These are phyloP conservation scores for Poeciliopsis paucimaculata DNA, from an alignment of 2,797 vertebrate genomes.

Conservation along the genomic window DNA sequence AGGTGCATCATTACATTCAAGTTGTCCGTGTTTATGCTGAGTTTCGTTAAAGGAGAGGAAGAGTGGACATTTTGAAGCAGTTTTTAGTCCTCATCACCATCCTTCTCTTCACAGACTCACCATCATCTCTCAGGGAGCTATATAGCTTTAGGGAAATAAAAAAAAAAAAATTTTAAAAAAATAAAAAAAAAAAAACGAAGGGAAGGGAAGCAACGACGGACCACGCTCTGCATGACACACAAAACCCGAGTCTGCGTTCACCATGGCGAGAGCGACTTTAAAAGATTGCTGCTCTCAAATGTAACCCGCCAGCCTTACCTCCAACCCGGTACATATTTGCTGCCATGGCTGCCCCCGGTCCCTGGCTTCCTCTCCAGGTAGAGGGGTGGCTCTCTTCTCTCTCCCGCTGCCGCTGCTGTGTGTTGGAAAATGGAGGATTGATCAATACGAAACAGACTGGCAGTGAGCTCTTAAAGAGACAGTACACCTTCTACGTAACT, in stretches of 20 bases:
- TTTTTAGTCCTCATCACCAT: constrained; percentile 71
- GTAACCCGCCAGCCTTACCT: constrained; percentile 74
- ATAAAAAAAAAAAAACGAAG: constrained; percentile 39
- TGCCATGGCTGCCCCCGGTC: constrained; percentile 86
- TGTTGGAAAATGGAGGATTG: constrained; percentile 89
- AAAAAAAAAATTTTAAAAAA: constrained; percentile 67
- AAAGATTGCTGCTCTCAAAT: constrained; percentile 26
- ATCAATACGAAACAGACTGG: constrained; percentile 85
- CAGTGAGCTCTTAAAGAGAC: constrained; percentile 84
- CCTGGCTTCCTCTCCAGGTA: constrained; percentile 84
- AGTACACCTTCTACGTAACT: constrained; percentile 59
- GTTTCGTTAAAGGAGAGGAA: constrained; percentile 45
- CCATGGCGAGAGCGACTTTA: constrained; percentile 47
- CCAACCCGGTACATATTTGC: constrained; percentile 90
- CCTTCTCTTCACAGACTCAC: constrained; percentile 75
- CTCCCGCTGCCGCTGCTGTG: constrained; percentile 75
- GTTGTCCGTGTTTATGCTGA: constrained; percentile 32
- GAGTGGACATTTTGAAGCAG: constrained; percentile 31
- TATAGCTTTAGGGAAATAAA: constrained; percentile 76
- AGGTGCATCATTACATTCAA: constrained; percentile 18
- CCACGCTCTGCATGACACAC: constrained; percentile 57
- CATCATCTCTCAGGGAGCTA: constrained; percentile 77
- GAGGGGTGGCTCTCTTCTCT: constrained; percentile 73
- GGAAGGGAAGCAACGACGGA: constrained; percentile 39
- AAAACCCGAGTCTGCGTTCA: constrained; percentile 47